Percentiles rank a stretch among this genome's conserved stretches.
phyloP scores from a whole-genome alignment of 2,888 invertebrate species.

The Orthosia incerta region DNA sequence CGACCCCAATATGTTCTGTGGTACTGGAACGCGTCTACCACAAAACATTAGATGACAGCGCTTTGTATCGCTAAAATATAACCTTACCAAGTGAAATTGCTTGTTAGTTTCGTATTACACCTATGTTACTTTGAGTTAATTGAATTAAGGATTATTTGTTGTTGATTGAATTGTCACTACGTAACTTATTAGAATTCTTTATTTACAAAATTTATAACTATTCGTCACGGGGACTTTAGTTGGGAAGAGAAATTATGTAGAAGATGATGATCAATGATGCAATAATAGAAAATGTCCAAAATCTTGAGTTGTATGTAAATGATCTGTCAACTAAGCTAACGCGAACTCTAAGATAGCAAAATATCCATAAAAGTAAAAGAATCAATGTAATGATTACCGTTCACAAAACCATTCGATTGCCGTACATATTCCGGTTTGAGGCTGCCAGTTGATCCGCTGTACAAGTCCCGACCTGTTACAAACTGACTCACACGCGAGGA shows the following conservation, averaged over 20 bases:
- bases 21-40: too few relatives aligned
- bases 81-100: too few relatives aligned
- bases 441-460: constrained; percentile 50
- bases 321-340: not conserved
- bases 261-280: not conserved
- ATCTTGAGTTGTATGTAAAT: not conserved
- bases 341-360: not conserved
- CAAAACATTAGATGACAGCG: too few relatives aligned
- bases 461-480: constrained; percentile 58
- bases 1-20: not conserved
- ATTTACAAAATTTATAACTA: too few relatives aligned
- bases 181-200: too few relatives aligned
- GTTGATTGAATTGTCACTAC: too few relatives aligned
- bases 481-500: constrained; percentile 50
- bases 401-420: constrained; percentile 31
- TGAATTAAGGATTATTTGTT: too few relatives aligned
- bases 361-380: not conserved
- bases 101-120: too few relatives aligned
- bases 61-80: too few relatives aligned
- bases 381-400: constrained; percentile 33
- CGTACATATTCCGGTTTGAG: constrained; percentile 55
- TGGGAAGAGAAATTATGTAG: not conserved
- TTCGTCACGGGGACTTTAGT: not conserved
- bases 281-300: too few relatives aligned
- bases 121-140: too few relatives aligned